phyloP scores from a whole-genome alignment of 2,888 invertebrate genomes.

The Timema cristinae region DNA sequence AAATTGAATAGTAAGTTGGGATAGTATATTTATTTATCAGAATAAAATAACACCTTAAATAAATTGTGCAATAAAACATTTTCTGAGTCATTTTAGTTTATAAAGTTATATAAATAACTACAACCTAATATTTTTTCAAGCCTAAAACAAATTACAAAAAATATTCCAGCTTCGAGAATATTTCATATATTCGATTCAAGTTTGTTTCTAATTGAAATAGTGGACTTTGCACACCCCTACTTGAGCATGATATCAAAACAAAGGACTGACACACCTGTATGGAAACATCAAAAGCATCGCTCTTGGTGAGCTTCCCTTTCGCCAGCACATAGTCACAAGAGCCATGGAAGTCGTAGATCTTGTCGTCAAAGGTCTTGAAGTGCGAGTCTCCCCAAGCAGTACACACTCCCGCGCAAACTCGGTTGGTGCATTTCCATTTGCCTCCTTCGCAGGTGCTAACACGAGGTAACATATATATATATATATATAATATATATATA shows the following conservation, averaged over 20 bases:
- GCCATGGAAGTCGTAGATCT: slow-evolving; percentile 81
- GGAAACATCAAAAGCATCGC: slow-evolving; percentile 68
- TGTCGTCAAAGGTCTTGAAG: slow-evolving; percentile 80
- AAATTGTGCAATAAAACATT: no score
- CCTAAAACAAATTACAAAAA: no score
- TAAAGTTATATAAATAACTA: no score
- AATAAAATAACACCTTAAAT: no score
- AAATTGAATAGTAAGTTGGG: no score
- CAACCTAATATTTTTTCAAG: no score
- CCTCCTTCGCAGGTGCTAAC: slow-evolving; percentile 66
- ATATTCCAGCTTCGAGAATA: no score
- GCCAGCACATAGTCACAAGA: slow-evolving; percentile 81
- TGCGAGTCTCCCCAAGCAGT: slow-evolving; percentile 89
- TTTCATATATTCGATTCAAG: background rate
- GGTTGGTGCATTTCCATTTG: slow-evolving; percentile 73
- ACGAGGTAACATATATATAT: no score
- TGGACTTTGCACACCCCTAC: background rate
- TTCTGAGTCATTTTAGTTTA: no score
- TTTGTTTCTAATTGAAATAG: background rate
- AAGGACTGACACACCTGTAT: slow-evolving; percentile 56
- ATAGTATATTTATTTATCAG: no score
- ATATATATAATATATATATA: no score
- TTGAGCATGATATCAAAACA: background rate
- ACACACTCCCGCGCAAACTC: slow-evolving; percentile 73
- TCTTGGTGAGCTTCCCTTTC: slow-evolving; percentile 56